Conservation (phyloP, 1,140 invertebrate species). For the Oryzaephilus surinamensis region DNA sequence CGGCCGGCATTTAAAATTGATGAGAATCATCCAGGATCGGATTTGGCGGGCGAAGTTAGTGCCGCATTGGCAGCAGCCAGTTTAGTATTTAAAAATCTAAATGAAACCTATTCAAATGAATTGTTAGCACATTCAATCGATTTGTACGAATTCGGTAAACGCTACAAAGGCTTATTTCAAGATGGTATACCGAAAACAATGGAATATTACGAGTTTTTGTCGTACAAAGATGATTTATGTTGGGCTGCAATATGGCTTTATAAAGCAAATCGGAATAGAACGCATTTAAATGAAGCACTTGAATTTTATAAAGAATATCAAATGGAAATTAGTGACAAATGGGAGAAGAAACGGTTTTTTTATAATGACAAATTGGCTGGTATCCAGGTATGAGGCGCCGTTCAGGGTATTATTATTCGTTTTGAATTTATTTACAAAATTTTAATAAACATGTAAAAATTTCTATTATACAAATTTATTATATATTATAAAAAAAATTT, state of each 20-base stretch:
- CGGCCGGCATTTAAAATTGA: conserved; percentile 52
- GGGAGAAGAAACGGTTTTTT: too few relatives aligned
- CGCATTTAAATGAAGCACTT: too few relatives aligned
- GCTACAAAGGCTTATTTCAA: conserved; percentile 45
- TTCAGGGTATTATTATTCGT: too few relatives aligned
- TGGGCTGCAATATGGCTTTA: conserved; percentile 55
- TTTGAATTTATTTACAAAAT: too few relatives aligned
- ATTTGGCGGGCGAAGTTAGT: conserved; percentile 51
- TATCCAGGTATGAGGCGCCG: conserved; percentile 46
- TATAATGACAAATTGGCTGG: conserved; percentile 52
- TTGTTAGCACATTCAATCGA: conserved; percentile 44
- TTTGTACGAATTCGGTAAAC: conserved; percentile 49
- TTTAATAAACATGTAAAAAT: too few relatives aligned
- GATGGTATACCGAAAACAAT: conserved; percentile 44
- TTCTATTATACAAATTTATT: too few relatives aligned
- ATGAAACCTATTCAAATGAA: conserved; percentile 40
- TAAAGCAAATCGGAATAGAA: conserved; percentile 44
- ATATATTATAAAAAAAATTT: too few relatives aligned
- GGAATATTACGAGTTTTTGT: conserved; percentile 44
- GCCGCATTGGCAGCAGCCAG: conserved; percentile 48
- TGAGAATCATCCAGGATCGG: conserved; percentile 45
- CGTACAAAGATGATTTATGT: conserved; percentile 51
- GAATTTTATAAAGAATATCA: too few relatives aligned
- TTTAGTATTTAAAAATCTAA: conserved; percentile 39
- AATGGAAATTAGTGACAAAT: too few relatives aligned